Evolutionary conservation across 2,113 vertebrate species (phyloP).

Genomic region (Notarius lentiginosus): DNA sequence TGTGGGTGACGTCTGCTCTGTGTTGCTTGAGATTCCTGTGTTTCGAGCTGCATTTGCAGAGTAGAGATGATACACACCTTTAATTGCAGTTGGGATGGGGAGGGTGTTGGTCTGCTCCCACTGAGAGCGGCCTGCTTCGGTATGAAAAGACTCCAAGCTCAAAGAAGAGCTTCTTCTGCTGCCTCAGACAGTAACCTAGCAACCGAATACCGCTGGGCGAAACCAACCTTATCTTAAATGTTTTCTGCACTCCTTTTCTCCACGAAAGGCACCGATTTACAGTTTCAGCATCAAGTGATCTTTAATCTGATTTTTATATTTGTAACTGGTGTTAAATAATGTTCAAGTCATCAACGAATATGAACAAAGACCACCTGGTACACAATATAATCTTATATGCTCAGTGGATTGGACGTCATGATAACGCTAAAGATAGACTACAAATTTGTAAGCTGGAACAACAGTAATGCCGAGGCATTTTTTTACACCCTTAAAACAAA

Average conservation of each 20-base stretch:
- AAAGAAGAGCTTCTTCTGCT: conserved; percentile 62
- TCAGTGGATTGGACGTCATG: neutral
- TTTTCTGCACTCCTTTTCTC: conserved; percentile 9
- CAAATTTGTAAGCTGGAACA: neutral
- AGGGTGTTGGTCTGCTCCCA: conserved; percentile 21
- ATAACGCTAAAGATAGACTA: neutral
- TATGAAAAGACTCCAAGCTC: conserved; percentile 49
- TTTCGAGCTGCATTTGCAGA: neutral
- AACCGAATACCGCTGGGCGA: conserved; percentile 56
- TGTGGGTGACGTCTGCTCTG: neutral
- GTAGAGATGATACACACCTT: conserved; percentile 6
- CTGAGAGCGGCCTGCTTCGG: conserved; percentile 14
- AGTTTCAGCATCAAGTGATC: neutral
- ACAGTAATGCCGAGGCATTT: neutral
- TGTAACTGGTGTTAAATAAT: neutral
- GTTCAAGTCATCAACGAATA: neutral
- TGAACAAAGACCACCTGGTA: neutral
- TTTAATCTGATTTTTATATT: neutral
- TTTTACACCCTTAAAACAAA: neutral
- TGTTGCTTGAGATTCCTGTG: neutral
- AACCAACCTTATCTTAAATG: conserved; percentile 44
- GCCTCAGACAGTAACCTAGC: conserved; percentile 62
- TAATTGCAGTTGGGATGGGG: neutral
- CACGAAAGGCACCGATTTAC: neutral
- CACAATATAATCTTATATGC: neutral